phyloP scores from a whole-genome alignment of 37 sponge, comb jelly and placozoan genomes.

The Axinella damicornis region DNA sequence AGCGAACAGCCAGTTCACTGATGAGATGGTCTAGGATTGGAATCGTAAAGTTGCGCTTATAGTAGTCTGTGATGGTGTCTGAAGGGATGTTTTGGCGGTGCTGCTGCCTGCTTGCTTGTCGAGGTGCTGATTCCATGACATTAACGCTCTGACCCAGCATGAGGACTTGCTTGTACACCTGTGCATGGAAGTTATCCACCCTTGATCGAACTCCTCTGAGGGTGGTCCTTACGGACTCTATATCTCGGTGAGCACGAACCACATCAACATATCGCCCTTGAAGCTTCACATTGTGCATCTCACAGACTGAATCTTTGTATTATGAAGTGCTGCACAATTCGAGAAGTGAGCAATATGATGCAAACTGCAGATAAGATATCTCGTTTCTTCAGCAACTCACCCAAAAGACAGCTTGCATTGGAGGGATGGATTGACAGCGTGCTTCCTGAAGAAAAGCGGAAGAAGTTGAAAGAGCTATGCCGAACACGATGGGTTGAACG shows the following conservation, averaged over 20 bases:
- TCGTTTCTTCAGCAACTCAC: conserved; percentile 6
- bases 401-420: too few relatives aligned
- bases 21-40: conserved; percentile 48
- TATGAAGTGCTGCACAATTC: conserved; percentile 47
- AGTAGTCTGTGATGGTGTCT: conserved; percentile 16
- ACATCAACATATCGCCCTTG: conserved; percentile 68
- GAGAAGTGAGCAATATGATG: conserved; percentile 47
- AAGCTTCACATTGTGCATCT: conserved; percentile 69
- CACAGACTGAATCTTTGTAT: conserved; percentile 63
- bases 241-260: conserved; percentile 55
- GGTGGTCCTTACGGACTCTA: conserved; percentile 42
- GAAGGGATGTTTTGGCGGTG: conserved; percentile 49
- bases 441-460: neutral
- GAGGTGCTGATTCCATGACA: conserved; percentile 38
- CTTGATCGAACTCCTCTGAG: conserved; percentile 21
- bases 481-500: conserved; percentile 75
- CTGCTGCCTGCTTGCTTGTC: conserved; percentile 35
- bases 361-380: conserved; percentile 13
- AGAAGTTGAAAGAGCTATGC: conserved; percentile 66
- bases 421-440: conserved; percentile 3
- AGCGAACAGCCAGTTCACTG: conserved; percentile 45
- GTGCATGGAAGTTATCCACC: conserved; percentile 43
- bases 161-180: conserved; percentile 37
- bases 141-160: conserved; percentile 26
- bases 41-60: conserved; percentile 45